These are phyloP conservation scores for Rhagologus leucostigma DNA, from an alignment of 2,113 vertebrate species.

Conservation along the genomic window DNA sequence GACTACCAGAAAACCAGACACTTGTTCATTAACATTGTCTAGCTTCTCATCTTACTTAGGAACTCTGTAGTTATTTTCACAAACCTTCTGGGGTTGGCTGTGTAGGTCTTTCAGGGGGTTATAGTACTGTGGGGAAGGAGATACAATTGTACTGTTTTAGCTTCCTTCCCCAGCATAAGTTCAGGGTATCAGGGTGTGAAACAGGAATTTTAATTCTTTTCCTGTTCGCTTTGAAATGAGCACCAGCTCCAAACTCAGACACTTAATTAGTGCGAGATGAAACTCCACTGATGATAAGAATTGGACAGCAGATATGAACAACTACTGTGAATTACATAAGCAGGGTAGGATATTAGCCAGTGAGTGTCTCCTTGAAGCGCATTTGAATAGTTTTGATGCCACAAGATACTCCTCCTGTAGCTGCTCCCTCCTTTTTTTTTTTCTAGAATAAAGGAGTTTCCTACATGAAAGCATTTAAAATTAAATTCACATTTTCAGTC, in stretches of 20 bases:
- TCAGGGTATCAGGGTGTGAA: background rate
- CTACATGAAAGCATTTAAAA: background rate
- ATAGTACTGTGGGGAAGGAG: background rate
- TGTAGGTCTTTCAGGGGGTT: background rate
- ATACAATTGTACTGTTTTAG: background rate
- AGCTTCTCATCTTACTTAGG: background rate
- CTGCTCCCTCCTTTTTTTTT: background rate
- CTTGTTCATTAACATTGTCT: background rate
- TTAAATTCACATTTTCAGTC: background rate
- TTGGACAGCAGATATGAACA: background rate
- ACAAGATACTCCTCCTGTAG: background rate
- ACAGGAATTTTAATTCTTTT: background rate
- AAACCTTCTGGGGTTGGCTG: background rate
- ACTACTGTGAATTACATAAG: background rate
- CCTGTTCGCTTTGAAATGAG: background rate
- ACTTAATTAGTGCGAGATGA: background rate
- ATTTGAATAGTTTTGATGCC: background rate
- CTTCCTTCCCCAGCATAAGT: fast-evolving
- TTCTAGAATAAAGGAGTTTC: background rate
- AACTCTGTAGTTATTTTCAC: background rate
- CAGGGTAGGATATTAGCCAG: background rate
- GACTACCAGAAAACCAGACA: background rate
- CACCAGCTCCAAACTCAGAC: background rate
- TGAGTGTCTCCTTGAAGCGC: background rate
- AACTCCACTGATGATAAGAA: background rate